Conservation (phyloP, 2,113 vertebrate genomes). For the Calonectris borealis region DNA sequence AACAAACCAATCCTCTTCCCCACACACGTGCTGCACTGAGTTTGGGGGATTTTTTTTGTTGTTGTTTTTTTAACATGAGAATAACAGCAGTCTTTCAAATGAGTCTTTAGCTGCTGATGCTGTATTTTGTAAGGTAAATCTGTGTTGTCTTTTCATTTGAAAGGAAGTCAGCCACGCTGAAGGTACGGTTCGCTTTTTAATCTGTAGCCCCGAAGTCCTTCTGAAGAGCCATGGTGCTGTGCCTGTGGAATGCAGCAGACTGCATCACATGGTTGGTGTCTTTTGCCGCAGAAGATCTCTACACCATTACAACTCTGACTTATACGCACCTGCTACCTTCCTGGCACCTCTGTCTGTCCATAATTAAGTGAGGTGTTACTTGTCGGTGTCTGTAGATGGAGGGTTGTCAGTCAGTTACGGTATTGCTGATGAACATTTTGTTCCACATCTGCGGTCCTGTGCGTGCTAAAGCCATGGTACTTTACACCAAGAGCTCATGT, state of each 20-base stretch:
- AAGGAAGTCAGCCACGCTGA: background rate
- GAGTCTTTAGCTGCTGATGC: background rate
- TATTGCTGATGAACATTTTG: background rate
- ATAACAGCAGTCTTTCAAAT: background rate
- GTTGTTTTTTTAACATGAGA: background rate
- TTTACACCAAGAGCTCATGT: background rate
- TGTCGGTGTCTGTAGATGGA: background rate
- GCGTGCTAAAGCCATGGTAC: fast-evolving
- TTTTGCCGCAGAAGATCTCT: background rate
- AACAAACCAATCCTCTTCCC: background rate
- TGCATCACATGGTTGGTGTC: background rate
- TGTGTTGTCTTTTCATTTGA: background rate
- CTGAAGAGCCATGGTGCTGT: background rate
- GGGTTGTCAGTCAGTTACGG: background rate
- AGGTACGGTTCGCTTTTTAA: background rate
- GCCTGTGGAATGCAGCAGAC: background rate
- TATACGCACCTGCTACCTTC: background rate
- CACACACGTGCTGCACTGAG: background rate
- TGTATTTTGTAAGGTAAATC: background rate
- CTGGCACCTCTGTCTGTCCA: background rate
- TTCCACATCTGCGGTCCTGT: background rate
- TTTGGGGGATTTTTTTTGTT: background rate
- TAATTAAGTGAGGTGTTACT: background rate
- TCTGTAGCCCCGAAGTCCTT: background rate
- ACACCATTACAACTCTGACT: background rate